Conservation (phyloP, 2,797 vertebrate genomes). For the Hybognathus amarus region DNA sequence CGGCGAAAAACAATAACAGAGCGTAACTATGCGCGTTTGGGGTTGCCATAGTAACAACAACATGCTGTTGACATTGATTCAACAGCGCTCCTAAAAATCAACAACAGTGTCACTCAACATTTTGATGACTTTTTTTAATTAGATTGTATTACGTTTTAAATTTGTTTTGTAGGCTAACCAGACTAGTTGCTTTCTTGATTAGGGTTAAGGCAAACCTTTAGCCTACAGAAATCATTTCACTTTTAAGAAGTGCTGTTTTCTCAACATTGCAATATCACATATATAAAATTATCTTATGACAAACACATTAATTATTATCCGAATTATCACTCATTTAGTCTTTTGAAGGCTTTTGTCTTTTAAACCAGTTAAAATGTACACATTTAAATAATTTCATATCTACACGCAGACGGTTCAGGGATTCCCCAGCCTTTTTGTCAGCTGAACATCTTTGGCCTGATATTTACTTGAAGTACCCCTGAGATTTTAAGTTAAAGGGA, state of each 20-base stretch:
- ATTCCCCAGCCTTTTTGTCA: not conserved
- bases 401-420: not conserved
- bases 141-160: too few species aligned
- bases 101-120: not conserved
- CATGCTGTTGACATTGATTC: not conserved
- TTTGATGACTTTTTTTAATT: not conserved
- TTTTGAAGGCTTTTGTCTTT: not conserved
- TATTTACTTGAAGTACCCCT: not conserved
- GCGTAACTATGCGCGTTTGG: conserved; percentile 66
- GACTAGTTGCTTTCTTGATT: not conserved
- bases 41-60: conserved; percentile 56
- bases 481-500: not conserved
- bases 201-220: not conserved
- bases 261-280: not conserved
- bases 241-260: not conserved
- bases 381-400: not conserved
- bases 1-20: conserved; percentile 7
- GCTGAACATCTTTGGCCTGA: not conserved
- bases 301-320: too few species aligned
- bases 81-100: not conserved
- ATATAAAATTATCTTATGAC: not conserved
- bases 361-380: not conserved
- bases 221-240: not conserved
- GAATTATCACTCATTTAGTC: not conserved
- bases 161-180: too few species aligned